Base-by-base conservation (phyloP, 2,888 invertebrate species). In the Catocala nupta region DNA sequence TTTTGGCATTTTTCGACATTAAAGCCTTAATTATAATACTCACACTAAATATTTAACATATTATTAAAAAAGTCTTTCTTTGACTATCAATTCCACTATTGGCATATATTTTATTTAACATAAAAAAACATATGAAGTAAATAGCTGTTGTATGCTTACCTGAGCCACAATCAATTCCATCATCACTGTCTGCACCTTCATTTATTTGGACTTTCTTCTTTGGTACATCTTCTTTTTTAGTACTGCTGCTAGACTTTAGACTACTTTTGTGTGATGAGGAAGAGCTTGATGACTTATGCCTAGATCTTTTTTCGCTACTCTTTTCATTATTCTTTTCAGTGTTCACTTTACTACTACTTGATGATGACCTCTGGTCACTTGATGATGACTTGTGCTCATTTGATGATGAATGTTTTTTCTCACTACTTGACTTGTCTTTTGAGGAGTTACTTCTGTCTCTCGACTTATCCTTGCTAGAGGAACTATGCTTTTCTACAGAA, bases 151-250 rank as follows among this genome's bases (percentile, higher is more conserved):
- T 25, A 25, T 25, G 25, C 25, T 25, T 25, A 95, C 96, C 96
- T 89, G 96, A 96, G 59, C 95, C 95, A 78, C 96, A 96, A 84
- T 96, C 96, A 65, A 97, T 97, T 55, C 96, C 96, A 79, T 95
- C 95, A 59, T 95, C 95, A 68, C 90, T 92, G 52, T 93, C 89
- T 47, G 91, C 88, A 65, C 70, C 66, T 63, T 65, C 85, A 59
- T 68, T 68, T 36, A 77, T 73, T 70, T 85, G 84, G 59, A 79
- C 72, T 82, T 86, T 92, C 85, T 90, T 92, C 91, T 93, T 93
- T 90, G 92, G 92, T 89, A 85, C 82, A 64, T 88, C 87, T 74
- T 91, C 93, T 75, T 90, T 90, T 59, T 85, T 82, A 80, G 88
- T 90, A 83, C 82, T 85, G 68, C 77, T 87, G 75, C 83, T 89